Base-by-base conservation (phyloP, 2,113 vertebrate genomes). In the Amphiprion ocellaris region DNA sequence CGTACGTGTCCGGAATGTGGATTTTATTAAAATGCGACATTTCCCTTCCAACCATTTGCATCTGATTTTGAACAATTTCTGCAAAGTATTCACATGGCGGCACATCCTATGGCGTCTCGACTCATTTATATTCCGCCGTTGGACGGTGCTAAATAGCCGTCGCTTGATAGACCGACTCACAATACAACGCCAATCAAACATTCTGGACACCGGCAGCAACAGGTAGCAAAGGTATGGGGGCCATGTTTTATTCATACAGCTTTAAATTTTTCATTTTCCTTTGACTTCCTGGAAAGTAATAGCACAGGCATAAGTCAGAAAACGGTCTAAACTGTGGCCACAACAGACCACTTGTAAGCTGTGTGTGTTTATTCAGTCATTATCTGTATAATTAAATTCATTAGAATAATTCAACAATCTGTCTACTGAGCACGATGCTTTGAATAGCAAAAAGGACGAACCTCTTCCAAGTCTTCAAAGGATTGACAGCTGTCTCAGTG, bases 221-320 rank as follows among this genome's bases (percentile, higher is more conserved):
- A 88, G 84, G 80, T 89, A 85, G 87, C 86, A 88, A 77, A 90
- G 85, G 85, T 89, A 86, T 37, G 9, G 60, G 55, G 53, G 46
- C 49, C 83, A 92, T 95, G 90, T 93, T 94, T 94, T 90, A 94
- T 95, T 95, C 90, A 93, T 89, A 23, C 47, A 24, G 37, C 74
- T 85, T 88, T 83, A 74, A 87, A 79, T 87, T 71, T 80, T 86
- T 87, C 67, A 88, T 88, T 90, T 85, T 90, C 74, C 74, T 85
- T 66, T 60, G 44, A 85, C 86, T 88, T 89, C 86, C 74, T 84
- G 60, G 77, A 76, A 82, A 89, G 60, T 41, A 83, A 78, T 24
- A 63, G 30, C 19, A 37, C 46, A 82, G 30, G 8, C 14, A 39
- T 23, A 33, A 14, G 24, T 58, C 1, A 9, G 10, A 47, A 81